Percentiles rank a stretch among this genome's conserved stretches.
Evolutionary conservation across 2,888 invertebrate genomes (phyloP).

Genomic region (Lydus trimaculatus): DNA sequence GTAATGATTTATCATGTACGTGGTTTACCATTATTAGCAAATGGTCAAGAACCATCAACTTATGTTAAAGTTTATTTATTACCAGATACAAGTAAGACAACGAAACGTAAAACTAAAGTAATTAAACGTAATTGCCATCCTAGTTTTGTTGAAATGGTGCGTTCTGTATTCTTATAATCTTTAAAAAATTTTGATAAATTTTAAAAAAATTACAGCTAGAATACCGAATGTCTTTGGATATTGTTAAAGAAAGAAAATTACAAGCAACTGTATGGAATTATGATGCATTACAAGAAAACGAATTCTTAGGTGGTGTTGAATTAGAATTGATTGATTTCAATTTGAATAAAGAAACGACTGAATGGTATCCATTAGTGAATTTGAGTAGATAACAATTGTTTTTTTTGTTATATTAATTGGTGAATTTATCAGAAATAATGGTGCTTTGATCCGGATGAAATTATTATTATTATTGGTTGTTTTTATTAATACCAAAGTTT

Average conservation of each 20-base stretch:
- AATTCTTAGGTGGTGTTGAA: constrained; percentile 91
- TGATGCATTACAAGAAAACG: constrained; percentile 92
- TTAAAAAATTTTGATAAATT: constrained; percentile 12
- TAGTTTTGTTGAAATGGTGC: constrained; percentile 96
- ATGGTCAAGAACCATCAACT: constrained; percentile 85
- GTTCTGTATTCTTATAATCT: not conserved
- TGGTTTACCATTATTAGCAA: constrained; percentile 80
- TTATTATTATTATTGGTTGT: not conserved
- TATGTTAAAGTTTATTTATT: constrained; percentile 93
- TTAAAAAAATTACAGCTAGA: constrained; percentile 83
- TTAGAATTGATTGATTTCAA: constrained; percentile 78
- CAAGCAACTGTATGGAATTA: constrained; percentile 96
- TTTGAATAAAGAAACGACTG: constrained; percentile 78
- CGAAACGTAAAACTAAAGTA: constrained; percentile 96
- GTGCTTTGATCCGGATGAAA: not conserved
- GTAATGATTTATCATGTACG: constrained; percentile 92
- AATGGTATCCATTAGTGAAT: constrained; percentile 81
- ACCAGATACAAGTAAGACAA: constrained; percentile 90
- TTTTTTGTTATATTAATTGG: constrained; percentile 16
- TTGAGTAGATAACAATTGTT: constrained; percentile 52
- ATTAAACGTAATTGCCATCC: constrained; percentile 93
- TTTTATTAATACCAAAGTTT: constrained; percentile 3
- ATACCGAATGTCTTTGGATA: constrained; percentile 84
- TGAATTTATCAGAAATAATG: not conserved
- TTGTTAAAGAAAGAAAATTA: constrained; percentile 76